Base-by-base conservation (phyloP, 2,888 invertebrate species). In the Dolichopus griseipennis region DNA sequence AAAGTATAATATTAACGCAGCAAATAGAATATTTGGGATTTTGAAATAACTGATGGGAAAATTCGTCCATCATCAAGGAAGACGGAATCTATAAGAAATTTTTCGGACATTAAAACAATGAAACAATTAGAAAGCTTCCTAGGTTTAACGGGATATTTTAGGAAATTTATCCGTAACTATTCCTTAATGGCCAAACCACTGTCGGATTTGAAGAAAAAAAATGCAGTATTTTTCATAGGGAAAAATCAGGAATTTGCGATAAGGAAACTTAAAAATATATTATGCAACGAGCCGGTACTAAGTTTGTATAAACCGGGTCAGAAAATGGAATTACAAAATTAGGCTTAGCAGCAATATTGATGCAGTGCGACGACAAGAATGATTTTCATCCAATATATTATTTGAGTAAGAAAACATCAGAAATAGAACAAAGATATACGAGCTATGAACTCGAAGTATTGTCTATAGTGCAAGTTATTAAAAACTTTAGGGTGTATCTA, bases 341-440 rank as follows among this genome's bases (percentile, higher is more conserved):
- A 18, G 64, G 52, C 4, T 52, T 67, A 10, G 75, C 67, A 41
- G 67, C 70, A 27, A 27, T 27, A 27, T 27, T 27, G 27, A 27
- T 68, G 37, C 64, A 61, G 62, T 18, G 41, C 9, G 2, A n/a
- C 10, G 66, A 68, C 1, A 63, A 66, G 52, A 61, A 43, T 34
- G 10, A 22, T 22, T 52, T 68, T 0, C 66, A 68, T 20, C 66
- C 68, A 52, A 33, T 66, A 7, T 41, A 18, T 21, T 34, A 21
- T 34, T 62, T 6, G 52, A 69, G 41, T 61, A 63, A 52, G 67
- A 67, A 63, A 27, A 65, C 64, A 22, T 15, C 64, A 41, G 20
- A 66, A 4, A 73, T 75, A 33, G 76, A 74, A 67, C 65, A 69
- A 21, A 61, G 72, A 5, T 76, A 74, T 68, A 73, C 74, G 61